Base-by-base conservation (phyloP, 2,797 vertebrate genomes). In the Australoheros facetus region DNA sequence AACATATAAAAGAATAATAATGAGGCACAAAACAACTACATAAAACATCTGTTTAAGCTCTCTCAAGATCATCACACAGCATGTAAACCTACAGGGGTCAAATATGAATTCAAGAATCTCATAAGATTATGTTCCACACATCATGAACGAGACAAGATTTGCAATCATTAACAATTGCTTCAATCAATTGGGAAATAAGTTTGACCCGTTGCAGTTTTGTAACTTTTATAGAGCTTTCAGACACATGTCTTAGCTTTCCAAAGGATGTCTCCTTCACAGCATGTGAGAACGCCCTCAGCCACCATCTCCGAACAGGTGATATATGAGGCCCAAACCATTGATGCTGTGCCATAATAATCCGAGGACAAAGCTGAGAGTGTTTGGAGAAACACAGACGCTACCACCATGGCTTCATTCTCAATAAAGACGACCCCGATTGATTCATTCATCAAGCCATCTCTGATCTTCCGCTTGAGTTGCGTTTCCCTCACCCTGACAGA, bases 361-460 rank as follows among this genome's bases (percentile, higher is more conserved):
- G 11, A 21, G 69, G 73, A 89, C 81, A 83, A 93, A 88, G 85
- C 88, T 78, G 64, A 77, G 89, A 82, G 88, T 86, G 89, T 93
- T 92, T 93, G 85, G 79, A 85, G 81, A 82, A 93, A 93, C 82
- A 85, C 79, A 92, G 91, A 94, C 34, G 86, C 91, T 87, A 92
- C 95, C 95, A 91, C 82, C 94, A 95, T 96, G 90, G 88, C 88
- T 95, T 90, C 76, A 8, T 90, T 92, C 86, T 93, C 92, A 94
- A 64, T 80, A 55, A 74, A 84, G 84, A 81, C 64, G 56, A 75
- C 88, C 81, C 83, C 62, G 66, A 82, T 83, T 83, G 82, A 60
- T 79, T 89, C 88, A 90, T 87, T 88, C 87, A 85, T 81, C 87
- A 59, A 58, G 48, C 30, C 79, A 90, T 92, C 92, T 91, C 59